Conservation (phyloP, 2,113 vertebrate species). For the Antechinus flavipes region DNA sequence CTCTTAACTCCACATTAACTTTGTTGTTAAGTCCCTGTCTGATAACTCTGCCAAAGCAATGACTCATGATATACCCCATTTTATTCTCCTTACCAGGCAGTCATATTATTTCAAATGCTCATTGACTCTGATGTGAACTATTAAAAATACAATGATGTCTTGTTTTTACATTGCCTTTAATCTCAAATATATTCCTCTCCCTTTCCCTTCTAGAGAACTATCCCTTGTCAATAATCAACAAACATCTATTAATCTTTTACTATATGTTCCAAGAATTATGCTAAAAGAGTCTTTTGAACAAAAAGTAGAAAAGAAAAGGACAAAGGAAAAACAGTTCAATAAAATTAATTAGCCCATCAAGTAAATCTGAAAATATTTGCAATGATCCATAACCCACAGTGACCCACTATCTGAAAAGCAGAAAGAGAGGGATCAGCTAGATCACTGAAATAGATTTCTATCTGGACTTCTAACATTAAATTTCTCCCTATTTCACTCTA, state of each 20-base stretch:
- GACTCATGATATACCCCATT: neutral
- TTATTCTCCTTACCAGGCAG: neutral
- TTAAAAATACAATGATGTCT: neutral
- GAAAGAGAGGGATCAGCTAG: neutral
- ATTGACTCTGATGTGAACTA: neutral
- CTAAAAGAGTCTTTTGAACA: neutral
- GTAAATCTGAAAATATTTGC: neutral
- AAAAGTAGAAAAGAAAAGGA: neutral
- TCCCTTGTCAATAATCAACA: neutral
- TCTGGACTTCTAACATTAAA: neutral
- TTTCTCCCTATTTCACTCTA: neutral
- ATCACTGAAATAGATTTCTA: neutral
- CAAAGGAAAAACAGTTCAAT: neutral
- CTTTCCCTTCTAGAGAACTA: neutral
- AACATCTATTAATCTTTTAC: neutral
- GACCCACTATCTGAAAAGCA: neutral
- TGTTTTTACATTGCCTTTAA: neutral
- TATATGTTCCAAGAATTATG: neutral
- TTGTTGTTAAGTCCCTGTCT: neutral
- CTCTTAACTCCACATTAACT: neutral
- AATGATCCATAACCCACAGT: neutral
- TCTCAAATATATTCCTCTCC: neutral
- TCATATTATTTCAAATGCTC: neutral
- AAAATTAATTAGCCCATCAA: neutral
- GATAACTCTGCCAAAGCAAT: neutral